These are phyloP conservation scores for Ophiothrix spiculata DNA, from an alignment of 35 echinoderm and acorn worm genomes.

Conservation along the genomic window DNA sequence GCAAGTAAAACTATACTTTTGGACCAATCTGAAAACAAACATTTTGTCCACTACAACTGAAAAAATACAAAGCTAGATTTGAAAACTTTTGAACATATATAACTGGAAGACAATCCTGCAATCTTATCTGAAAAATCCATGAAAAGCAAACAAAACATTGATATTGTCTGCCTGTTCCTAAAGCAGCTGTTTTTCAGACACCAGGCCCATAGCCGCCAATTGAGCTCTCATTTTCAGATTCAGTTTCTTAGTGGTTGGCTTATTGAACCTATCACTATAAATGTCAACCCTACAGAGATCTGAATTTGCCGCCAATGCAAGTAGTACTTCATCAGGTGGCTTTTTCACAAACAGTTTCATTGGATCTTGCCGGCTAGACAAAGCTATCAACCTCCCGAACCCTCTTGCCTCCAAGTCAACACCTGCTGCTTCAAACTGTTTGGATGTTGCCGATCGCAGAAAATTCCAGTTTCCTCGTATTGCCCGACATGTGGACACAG, in stretches of 20 bases:
- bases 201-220: not conserved
- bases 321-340: not conserved
- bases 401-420: not conserved
- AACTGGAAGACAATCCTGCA: too few species aligned
- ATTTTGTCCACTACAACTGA: too few species aligned
- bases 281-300: not conserved
- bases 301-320: not conserved
- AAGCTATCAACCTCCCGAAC: not conserved
- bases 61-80: too few species aligned
- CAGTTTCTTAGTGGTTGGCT: not conserved
- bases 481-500: not conserved
- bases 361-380: not conserved
- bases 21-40: too few species aligned
- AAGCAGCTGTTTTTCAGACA: not conserved
- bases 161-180: too few species aligned
- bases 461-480: not conserved
- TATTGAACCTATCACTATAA: not conserved
- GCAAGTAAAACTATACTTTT: too few species aligned
- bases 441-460: not conserved
- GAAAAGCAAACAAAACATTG: too few species aligned
- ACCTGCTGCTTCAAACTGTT: not conserved
- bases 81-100: too few species aligned
- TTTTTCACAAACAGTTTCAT: not conserved
- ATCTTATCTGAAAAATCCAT: too few species aligned
- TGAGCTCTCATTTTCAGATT: not conserved